These are phyloP conservation scores for Xestoiulus laeticollis DNA, from an alignment of 2,888 invertebrate species.

Conservation along the genomic window DNA sequence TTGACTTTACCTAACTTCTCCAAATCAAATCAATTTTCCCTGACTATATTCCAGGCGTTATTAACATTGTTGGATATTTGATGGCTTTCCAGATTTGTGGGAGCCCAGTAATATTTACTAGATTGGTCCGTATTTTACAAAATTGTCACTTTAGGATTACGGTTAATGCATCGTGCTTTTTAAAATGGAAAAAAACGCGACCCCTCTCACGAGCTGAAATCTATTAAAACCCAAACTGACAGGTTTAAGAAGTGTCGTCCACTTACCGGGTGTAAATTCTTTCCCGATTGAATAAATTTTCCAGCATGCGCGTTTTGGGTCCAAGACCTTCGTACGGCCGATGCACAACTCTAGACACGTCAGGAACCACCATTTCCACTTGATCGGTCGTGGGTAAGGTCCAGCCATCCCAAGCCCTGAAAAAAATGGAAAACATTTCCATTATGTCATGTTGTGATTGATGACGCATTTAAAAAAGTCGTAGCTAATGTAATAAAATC, in stretches of 20 bases:
- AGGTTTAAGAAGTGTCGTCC: not conserved
- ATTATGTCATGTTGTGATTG: not conserved
- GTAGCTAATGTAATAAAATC: not conserved
- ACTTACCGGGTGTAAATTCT: conserved; percentile 49
- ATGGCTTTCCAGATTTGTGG: too few relatives aligned
- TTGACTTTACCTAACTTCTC: too few relatives aligned
- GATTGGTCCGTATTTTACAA: too few relatives aligned
- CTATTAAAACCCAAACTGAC: not conserved
- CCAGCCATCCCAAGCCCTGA: conserved; percentile 54
- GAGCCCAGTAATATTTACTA: too few relatives aligned
- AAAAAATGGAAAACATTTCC: not conserved
- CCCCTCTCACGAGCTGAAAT: not conserved
- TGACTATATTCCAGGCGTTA: too few relatives aligned
- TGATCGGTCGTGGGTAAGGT: not conserved
- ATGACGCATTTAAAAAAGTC: not conserved
- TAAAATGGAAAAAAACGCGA: not conserved
- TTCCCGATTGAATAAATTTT: conserved; percentile 52
- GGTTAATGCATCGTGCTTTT: not conserved
- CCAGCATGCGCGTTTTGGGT: conserved; percentile 51
- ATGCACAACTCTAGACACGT: conserved; percentile 52
- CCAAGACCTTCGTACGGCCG: conserved; percentile 54
- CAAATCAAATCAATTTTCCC: too few relatives aligned
- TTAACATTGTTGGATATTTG: too few relatives aligned
- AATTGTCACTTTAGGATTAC: not conserved
- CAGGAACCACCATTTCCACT: conserved; percentile 55